These are phyloP conservation scores for Eremophila alpestris DNA, from an alignment of 2,797 vertebrate genomes.

Conservation along the genomic window DNA sequence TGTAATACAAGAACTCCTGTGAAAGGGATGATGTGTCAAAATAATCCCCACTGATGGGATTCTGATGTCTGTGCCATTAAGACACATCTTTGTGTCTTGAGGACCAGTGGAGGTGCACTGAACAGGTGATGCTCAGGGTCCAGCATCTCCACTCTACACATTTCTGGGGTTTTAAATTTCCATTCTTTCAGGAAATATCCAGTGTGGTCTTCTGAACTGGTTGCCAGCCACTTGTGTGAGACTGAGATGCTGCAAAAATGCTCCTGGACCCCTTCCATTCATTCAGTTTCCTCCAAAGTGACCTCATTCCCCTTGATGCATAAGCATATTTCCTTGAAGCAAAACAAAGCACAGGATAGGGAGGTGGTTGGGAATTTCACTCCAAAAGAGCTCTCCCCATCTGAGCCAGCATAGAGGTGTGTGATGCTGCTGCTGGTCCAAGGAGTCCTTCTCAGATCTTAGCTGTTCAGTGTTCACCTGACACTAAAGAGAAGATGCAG, in stretches of 20 bases:
- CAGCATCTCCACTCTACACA: rapidly evolving
- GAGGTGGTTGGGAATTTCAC: not conserved
- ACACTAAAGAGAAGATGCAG: not conserved
- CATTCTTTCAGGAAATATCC: not conserved
- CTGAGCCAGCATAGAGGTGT: not conserved
- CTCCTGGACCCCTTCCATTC: rapidly evolving
- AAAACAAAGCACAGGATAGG: not conserved
- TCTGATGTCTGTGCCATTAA: not conserved
- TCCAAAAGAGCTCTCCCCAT: not conserved
- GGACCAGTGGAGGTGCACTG: not conserved
- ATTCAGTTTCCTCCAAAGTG: not conserved
- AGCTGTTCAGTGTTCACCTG: not conserved
- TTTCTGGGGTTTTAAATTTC: not conserved
- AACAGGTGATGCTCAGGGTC: not conserved
- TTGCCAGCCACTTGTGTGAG: not conserved
- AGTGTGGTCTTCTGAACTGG: not conserved
- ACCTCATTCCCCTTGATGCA: not conserved
- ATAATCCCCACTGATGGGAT: not conserved
- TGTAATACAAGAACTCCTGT: not conserved
- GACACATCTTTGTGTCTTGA: not conserved
- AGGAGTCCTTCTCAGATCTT: not conserved
- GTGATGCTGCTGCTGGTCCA: not conserved
- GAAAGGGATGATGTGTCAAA: not conserved
- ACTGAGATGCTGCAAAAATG: not conserved
- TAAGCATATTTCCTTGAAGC: not conserved